A percentile compares a stretch with the other conserved stretches of the same genome.
Evolutionary conservation across 2,113 vertebrate species (phyloP).

Genomic region (Zapus hudsonius): DNA sequence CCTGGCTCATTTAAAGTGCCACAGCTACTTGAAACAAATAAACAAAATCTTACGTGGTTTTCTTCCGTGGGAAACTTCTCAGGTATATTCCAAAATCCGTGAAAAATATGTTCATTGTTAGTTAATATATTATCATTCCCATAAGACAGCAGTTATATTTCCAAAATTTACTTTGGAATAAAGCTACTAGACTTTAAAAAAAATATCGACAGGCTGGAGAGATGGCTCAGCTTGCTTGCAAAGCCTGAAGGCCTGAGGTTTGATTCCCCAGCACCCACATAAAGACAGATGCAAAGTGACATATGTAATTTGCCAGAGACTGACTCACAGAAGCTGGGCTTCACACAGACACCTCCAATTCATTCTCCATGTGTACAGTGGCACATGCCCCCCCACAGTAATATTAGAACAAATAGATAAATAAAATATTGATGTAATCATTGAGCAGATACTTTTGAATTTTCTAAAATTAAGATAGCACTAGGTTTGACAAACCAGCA

Average conservation of each 20-base stretch:
- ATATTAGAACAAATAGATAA: too few relatives aligned
- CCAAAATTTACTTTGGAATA: constrained; percentile 20
- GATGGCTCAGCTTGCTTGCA: too few relatives aligned
- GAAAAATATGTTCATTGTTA: not conserved
- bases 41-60: not conserved
- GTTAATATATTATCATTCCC: constrained; percentile 15
- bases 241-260: too few relatives aligned
- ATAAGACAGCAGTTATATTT: constrained; percentile 28
- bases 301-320: too few relatives aligned
- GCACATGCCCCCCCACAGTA: too few relatives aligned
- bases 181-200: constrained; percentile 35
- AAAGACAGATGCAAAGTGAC: too few relatives aligned
- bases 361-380: too few relatives aligned
- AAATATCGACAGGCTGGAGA: not conserved
- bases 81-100: not conserved
- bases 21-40: constrained; percentile 16
- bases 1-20: constrained; percentile 42
- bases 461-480: not conserved
- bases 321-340: too few relatives aligned
- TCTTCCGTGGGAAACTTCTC: constrained; percentile 16
- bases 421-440: constrained; percentile 8
- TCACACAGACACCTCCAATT: too few relatives aligned
- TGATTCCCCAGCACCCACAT: too few relatives aligned
- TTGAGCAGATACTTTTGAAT: not conserved
- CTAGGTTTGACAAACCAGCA: not conserved